phyloP scores from a whole-genome alignment of 2,113 vertebrate genomes.

The Laticauda colubrina region DNA sequence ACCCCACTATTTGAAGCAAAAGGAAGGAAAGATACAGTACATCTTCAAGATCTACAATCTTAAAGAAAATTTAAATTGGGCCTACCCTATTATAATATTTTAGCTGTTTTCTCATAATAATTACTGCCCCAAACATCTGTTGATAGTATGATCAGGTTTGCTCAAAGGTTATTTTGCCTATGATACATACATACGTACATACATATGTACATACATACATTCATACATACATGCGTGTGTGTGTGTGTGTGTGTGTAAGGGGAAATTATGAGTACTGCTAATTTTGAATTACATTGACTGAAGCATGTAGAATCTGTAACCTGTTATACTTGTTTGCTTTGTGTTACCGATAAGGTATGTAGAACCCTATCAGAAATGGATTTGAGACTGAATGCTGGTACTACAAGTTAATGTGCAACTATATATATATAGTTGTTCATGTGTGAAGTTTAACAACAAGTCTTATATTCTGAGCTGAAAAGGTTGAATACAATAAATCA shows the following conservation, averaged over 20 bases:
- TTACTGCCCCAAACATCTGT: not conserved
- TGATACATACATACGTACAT: not conserved
- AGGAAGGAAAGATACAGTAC: not conserved
- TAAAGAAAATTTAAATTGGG: not conserved
- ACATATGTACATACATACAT: too few relatives aligned
- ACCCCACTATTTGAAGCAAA: not conserved
- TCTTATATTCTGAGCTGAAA: not conserved
- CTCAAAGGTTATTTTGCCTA: not conserved
- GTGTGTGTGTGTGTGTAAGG: too few relatives aligned
- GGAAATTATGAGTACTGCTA: not conserved
- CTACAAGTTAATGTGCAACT: not conserved
- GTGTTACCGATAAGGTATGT: not conserved
- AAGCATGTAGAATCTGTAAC: not conserved
- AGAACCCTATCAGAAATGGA: not conserved
- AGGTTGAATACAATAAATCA: conserved; percentile 14
- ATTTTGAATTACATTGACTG: not conserved
- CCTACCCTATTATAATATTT: not conserved
- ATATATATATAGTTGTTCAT: not conserved
- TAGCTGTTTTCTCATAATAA: not conserved
- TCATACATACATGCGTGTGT: too few relatives aligned
- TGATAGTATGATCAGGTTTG: not conserved
- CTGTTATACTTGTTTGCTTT: not conserved
- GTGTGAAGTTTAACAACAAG: not conserved
- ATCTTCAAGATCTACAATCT: not conserved
- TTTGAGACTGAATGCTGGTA: not conserved